Base-by-base conservation (phyloP, 2,797 vertebrate species). In the Esox masquinongy region DNA sequence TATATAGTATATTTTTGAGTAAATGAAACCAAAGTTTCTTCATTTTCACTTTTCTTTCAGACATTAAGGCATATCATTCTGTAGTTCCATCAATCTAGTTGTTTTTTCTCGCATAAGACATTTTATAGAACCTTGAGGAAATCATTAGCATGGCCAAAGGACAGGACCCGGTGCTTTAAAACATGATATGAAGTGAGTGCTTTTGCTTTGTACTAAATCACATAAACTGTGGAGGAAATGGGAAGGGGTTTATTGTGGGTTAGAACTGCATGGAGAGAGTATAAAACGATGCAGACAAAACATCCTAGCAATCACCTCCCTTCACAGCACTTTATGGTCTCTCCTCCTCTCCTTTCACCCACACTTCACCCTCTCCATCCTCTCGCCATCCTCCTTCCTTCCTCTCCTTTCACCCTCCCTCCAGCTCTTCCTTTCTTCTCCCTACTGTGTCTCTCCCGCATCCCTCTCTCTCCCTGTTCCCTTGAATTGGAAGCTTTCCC, bases 401-500 rank as follows among this genome's bases (percentile, higher is more conserved):
- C n/a, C 68, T 56, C 70, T 53, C 47, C 26, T 24, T 29, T n/a
- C n/a, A 22, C 26, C 47, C 17, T 49, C 49, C 26, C 70, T 26
- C 17, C 19, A 22, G 16, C 7, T n/a, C 69, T 12, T 31, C 29
- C 26, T 2, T 29, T 31, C 31, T 9, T 24, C 22, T 34, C n/a
- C 31, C 14, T 9, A 12, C 50, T n/a, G 9, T 50, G 11, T 64
- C 34, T 47, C 31, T 61, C 29, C 24, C 11, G 24, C 16, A 31
- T 24, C 50, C 39, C 19, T 24, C 61, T 31, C 73, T 49, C 36
- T 24, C 22, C 34, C 56, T 19, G n/a, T 34, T 43, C 24, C 14
- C 11, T 36, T 43, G 77, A 75, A 75, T 88, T 86, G 84, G 82
- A 86, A 70, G 69, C 71, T 73, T 80, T 86, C 86, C 80, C 79